Evolutionary conservation across 2,797 vertebrate species (phyloP), one percentile per base, ranked within the genome.

Genomic region (Rhabdophis nuchalis): DNA sequence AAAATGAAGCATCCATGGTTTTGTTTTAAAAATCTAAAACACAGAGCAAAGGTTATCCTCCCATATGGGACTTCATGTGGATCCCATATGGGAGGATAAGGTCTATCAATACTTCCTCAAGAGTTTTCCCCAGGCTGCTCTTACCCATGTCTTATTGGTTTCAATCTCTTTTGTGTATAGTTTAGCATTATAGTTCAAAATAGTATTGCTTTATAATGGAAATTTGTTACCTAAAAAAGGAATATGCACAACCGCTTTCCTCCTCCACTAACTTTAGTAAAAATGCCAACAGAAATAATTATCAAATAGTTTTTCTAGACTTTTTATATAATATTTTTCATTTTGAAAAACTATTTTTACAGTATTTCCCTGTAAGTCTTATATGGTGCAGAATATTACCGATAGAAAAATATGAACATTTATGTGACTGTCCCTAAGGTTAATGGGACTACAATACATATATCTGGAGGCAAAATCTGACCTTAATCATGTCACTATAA

Each of bases 401-500:
- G 18, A 82, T 88, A 41, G 41, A 53, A 86, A 90, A 82, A 88
- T 77, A 88, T 29, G 32, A 12, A 90, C 27, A 90, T 46, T 54
- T 0, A 0, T 32, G 8, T 1, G 1, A 60, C 7, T 89, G 1
- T 0, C 87, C 32, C 58, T 86, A 86, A 27, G 58, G 89, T 58
- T 88, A 91, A 0, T 54, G 68, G 58, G 58, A 94, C 93, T 94
- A 2, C 56, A 0, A 91, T 0, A 46, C 0, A 57, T 11, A 32
- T 90, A 23, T 41, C 58, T n/a, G 61, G 87, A 52, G 18, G 72
- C 0, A 54, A 32, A 89, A 2, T 12, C 20, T 87, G 88, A 72
- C 25, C 68, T 93, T 92, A 94, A 92, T 57, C 7, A 92, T 46
- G n/a, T 72, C 82, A 92, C 0, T 89, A 86, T 77, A 92, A 86